Conservation (phyloP, 64 coral and sea anemone genomes). For the Orbicella faveolata region DNA sequence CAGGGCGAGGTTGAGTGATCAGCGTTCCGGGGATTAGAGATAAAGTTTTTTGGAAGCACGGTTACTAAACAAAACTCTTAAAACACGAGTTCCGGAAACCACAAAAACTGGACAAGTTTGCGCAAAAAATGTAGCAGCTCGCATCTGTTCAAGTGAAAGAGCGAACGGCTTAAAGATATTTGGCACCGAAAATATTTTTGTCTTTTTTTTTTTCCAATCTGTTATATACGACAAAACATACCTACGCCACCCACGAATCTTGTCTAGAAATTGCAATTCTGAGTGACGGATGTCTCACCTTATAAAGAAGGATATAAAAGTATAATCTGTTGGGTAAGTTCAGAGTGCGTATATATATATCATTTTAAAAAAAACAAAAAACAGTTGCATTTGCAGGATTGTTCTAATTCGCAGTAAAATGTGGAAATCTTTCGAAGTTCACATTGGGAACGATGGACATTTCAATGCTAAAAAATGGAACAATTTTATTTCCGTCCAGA, state of each 20-base stretch:
- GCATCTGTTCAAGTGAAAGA: no score
- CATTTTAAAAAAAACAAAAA: no score
- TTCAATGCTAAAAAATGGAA: no score
- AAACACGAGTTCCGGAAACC: neutral
- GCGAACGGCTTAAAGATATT: neutral
- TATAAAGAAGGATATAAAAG: neutral
- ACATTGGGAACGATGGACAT: no score
- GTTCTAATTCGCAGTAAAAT: no score
- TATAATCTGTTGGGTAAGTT: no score
- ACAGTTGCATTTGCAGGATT: no score
- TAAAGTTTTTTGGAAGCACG: neutral
- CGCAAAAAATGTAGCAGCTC: no score
- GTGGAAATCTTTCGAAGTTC: no score
- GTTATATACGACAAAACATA: neutral
- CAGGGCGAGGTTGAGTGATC: neutral
- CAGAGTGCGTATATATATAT: no score
- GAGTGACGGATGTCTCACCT: neutral
- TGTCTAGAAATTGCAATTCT: neutral
- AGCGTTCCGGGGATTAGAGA: neutral
- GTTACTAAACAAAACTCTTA: neutral
- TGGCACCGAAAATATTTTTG: neutral
- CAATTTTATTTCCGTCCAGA: neutral
- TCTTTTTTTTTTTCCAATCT: neutral
- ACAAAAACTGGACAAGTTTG: no score
- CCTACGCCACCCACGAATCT: neutral